Percentiles rank a stretch among this genome's conserved stretches.
Evolutionary conservation across 2,888 invertebrate species (phyloP).

Genomic region (Zaprionus bogoriensis): DNA sequence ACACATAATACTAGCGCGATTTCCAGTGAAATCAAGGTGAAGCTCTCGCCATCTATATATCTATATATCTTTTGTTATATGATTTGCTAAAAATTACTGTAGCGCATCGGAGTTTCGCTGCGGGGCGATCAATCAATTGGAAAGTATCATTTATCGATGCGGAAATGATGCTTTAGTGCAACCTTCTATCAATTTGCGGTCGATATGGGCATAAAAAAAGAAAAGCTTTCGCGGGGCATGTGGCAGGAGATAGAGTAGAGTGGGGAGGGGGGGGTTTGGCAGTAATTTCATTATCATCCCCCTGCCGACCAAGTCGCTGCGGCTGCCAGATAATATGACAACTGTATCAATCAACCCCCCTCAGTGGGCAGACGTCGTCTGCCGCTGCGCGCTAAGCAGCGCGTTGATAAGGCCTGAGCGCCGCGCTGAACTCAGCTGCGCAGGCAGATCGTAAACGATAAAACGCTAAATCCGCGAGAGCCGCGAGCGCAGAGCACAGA

Average conservation of each 20-base stretch:
- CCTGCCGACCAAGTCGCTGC: conserved; percentile 2
- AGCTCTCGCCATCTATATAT: not conserved
- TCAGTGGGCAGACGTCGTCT: no score
- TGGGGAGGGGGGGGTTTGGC: no score
- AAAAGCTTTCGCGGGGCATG: no score
- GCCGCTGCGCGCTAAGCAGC: not conserved
- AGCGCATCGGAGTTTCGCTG: conserved; percentile 7
- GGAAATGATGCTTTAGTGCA: conserved; percentile 25
- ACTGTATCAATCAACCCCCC: conserved; percentile 27
- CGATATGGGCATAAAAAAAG: not conserved
- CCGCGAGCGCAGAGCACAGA: no score
- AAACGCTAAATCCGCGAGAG: no score
- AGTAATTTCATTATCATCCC: not conserved
- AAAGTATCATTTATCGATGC: conserved; percentile 19
- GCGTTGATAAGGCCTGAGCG: conserved; percentile 6
- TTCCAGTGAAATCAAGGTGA: conserved; percentile 49
- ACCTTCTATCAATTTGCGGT: conserved; percentile 34
- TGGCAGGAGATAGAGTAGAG: no score
- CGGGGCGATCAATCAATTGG: not conserved
- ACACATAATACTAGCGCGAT: conserved; percentile 14
- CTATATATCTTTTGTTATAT: not conserved
- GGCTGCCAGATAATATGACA: conserved; percentile 27
- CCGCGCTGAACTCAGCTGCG: conserved; percentile 29
- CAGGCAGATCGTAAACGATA: conserved; percentile 62
- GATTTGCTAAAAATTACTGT: not conserved